Evolutionary conservation across 2,113 vertebrate species (phyloP).

Genomic region (Shinisaurus crocodilurus): DNA sequence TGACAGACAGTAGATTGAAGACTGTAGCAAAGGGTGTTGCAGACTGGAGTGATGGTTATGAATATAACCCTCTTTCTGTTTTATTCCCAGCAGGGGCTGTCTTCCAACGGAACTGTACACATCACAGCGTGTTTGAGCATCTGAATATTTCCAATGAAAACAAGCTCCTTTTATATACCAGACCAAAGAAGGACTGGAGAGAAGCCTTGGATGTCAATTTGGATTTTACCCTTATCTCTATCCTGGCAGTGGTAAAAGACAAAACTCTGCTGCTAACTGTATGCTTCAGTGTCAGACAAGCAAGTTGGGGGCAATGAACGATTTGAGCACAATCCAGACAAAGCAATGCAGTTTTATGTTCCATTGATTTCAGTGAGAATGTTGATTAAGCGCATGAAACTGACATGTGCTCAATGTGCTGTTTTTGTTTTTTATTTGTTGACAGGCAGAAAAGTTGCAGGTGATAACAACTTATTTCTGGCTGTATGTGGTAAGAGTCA

Average conservation of each 20-base stretch:
- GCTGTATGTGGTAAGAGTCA: constrained; percentile 56
- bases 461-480: constrained; percentile 62
- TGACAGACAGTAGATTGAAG: neutral
- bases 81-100: neutral
- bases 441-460: constrained; percentile 70
- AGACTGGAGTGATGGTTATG: neutral
- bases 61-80: neutral
- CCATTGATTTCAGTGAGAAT: neutral
- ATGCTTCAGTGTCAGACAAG: neutral
- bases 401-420: neutral
- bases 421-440: constrained; percentile 11
- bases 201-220: constrained; percentile 19
- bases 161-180: constrained; percentile 9
- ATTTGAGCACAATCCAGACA: neutral
- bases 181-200: constrained; percentile 73
- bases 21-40: neutral
- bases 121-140: constrained; percentile 58
- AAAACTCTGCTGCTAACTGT: neutral
- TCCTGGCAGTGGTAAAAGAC: constrained; percentile 75
- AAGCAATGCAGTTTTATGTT: neutral
- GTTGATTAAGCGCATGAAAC: neutral
- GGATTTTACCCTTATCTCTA: constrained; percentile 69
- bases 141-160: constrained; percentile 58
- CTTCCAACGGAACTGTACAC: constrained; percentile 61
- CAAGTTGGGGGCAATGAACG: neutral